Base-by-base conservation (phyloP, 2,113 vertebrate genomes). In the Calyptommatus sinebrachiatus region DNA sequence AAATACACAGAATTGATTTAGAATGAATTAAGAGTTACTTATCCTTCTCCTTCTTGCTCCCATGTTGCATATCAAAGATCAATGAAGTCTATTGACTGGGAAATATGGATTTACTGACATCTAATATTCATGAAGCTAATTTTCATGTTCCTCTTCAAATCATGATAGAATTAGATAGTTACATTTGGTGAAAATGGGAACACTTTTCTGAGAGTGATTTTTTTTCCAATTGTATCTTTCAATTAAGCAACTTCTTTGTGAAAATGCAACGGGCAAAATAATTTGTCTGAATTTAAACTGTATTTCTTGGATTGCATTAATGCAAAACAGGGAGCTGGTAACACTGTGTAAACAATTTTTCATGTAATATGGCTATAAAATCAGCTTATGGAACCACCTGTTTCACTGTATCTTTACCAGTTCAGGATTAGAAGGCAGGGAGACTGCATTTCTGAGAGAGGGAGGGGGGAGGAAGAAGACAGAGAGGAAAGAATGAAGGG, bases 131-230 rank as follows among this genome's bases (percentile, higher is more conserved):
- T 86, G 84, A 78, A 1, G 83, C 63, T 72, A 78, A 50, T 73
- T 73, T 85, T 89, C 70, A 76, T 63, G 69, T 28, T 66, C 28
- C 41, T 79, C 46, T 85, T 87, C 7, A 63, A 66, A 83, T 74
- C 29, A 78, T 8, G 68, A 88, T 88, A 92, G 69, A 70, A 46
- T 46, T 61, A 61, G 71, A 83, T 82, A 76, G 82, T 90, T 91
- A 79, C 21, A 71, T 73, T 84, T 90, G 78, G 72, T 78, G 73
- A 28, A 26, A 22, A 63, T 35, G 45, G 74, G 88, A 76, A 79
- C 35, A 71, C 26, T 88, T 88, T 77, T 22, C 14, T n/a, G 24
- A 20, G 41, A 76, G 46, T 45, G 35, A 20, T 46, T 21, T 41
- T 41, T n/a, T 75, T 63, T 45, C 11, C 22, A 74, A 26, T 71